Conservation (phyloP, 1,140 invertebrate species). For the Choristoneura fumiferana region DNA sequence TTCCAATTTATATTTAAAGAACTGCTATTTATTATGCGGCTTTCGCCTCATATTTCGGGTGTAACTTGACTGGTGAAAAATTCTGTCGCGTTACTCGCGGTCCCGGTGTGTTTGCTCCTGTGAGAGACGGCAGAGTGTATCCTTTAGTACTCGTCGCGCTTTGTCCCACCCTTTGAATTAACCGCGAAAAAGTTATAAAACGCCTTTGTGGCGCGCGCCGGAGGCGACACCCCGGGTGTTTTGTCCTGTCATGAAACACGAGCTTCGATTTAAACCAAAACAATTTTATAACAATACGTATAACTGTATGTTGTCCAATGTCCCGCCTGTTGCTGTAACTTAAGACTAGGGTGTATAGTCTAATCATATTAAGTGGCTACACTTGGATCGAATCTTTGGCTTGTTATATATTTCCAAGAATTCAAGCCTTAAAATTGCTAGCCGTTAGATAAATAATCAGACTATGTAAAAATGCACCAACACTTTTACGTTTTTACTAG, state of each 20-base stretch:
- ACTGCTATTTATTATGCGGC: constrained; percentile 18
- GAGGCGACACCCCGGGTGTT: constrained; percentile 12
- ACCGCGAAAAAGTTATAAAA: constrained; percentile 35
- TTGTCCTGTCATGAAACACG: not conserved
- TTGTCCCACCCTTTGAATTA: constrained; percentile 31
- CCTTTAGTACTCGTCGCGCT: constrained; percentile 13
- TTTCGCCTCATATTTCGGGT: constrained; percentile 15
- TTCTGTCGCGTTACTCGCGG: constrained; percentile 17
- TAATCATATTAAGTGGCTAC: too few species aligned
- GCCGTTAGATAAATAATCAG: too few species aligned
- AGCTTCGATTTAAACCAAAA: not conserved
- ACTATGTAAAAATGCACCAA: too few species aligned
- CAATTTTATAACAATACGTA: not conserved
- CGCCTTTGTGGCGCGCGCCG: constrained; percentile 19
- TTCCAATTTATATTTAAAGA: constrained; percentile 26
- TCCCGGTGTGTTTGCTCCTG: constrained; percentile 21
- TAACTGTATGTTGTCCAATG: too few species aligned
- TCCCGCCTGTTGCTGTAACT: too few species aligned
- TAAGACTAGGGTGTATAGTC: too few species aligned
- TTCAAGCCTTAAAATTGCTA: too few species aligned
- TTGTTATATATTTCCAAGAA: too few species aligned
- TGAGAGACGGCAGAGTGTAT: not conserved
- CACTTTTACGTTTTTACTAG: too few species aligned
- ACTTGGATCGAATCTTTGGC: too few species aligned
- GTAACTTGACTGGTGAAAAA: constrained; percentile 24